A percentile compares a stretch with the other conserved stretches of the same genome.
Conservation (phyloP, 2,797 vertebrate species). For the Myotis myotis region DNA sequence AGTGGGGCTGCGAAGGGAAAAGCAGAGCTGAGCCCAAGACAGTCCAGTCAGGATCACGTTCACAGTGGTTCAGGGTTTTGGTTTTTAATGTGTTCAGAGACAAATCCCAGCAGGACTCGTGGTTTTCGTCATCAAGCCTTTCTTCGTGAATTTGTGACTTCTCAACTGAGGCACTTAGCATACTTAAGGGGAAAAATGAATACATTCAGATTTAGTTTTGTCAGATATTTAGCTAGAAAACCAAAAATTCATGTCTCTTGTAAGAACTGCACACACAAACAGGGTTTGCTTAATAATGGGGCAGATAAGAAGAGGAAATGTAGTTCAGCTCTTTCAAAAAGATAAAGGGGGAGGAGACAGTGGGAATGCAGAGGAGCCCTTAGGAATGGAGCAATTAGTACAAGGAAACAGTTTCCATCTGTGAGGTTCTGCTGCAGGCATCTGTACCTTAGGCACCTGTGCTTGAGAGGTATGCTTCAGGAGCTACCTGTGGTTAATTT, state of each 20-base stretch:
- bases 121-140: conserved; percentile 31
- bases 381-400: accelerated
- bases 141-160: conserved; percentile 49
- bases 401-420: not conserved
- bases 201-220: not conserved
- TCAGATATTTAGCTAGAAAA: not conserved
- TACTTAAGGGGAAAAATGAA: conserved; percentile 40
- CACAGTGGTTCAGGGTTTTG: not conserved
- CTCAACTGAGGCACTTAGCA: conserved; percentile 9
- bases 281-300: not conserved
- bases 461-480: not conserved
- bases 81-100: not conserved
- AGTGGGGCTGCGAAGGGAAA: not conserved
- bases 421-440: not conserved
- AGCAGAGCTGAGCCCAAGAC: not conserved
- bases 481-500: too few relatives aligned
- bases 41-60: not conserved
- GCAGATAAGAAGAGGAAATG: not conserved
- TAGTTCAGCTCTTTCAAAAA: not conserved
- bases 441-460: not conserved
- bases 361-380: not conserved
- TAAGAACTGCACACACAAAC: not conserved
- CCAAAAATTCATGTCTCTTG: not conserved
- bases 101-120: conserved; percentile 48
- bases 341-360: not conserved